A percentile compares a stretch with the other conserved stretches of the same genome.
phyloP scores from a whole-genome alignment of 2,888 invertebrate genomes.

The Muscina levida region DNA sequence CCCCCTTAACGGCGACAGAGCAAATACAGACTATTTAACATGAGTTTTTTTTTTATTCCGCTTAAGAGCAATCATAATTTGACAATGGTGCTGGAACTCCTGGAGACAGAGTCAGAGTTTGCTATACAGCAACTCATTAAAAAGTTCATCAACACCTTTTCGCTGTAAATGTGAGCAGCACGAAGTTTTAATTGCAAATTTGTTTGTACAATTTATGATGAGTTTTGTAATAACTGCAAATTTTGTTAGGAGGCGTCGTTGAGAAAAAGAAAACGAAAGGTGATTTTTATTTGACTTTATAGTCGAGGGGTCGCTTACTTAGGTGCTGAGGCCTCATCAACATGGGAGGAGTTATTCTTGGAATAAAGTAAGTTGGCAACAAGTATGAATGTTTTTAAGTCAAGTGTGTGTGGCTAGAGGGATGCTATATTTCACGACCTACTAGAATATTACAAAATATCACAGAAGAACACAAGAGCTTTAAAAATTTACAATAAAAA shows the following conservation, averaged over 20 bases:
- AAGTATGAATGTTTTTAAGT: no score
- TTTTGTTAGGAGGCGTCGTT: conserved; percentile 57
- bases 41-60: background rate
- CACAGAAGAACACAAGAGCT: no score
- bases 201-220: conserved; percentile 58
- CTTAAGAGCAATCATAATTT: conserved; percentile 8
- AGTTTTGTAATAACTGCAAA: conserved; percentile 52
- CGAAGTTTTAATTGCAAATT: conserved; percentile 62
- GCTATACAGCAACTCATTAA: conserved; percentile 22
- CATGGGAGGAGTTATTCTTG: no score
- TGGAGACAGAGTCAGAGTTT: background rate
- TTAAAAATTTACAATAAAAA: no score
- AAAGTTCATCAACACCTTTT: conserved; percentile 28
- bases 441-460: no score
- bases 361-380: no score
- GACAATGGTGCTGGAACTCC: conserved; percentile 14
- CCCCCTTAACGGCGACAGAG: conserved; percentile 11
- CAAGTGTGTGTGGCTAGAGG: no score
- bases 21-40: conserved; percentile 5
- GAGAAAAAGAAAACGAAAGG: background rate
- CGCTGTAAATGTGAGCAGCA: background rate
- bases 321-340: no score
- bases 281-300: conserved; percentile 16
- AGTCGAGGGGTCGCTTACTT: no score
- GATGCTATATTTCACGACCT: no score